Evolutionary conservation across 2,113 vertebrate genomes (phyloP), one percentile per base, ranked within the genome.

Genomic region (Perca flavescens): DNA sequence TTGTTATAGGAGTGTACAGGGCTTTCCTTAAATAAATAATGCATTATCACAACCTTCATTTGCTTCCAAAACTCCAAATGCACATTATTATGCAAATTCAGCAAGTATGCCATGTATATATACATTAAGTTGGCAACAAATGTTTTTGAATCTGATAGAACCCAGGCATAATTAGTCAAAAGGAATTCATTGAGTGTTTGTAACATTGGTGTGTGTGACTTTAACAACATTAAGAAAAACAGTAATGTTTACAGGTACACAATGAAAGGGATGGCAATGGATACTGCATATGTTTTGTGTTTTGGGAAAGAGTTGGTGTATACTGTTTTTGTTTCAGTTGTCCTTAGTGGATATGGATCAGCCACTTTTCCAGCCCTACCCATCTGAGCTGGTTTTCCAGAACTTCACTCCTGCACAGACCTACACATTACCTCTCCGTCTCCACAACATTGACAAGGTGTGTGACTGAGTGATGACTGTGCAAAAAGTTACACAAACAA

Each of bases 311-410:
- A 17, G 11, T 62, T 40, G 5, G 14, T 34, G 68, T 28, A 21
- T 10, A 19, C 0, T 63, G 64, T 71, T 19, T 17, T 9, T 47
- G 15, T 77, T 57, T 31, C 80, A 98, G 97, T 78, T 94, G 84
- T 96, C 94, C 0, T 67, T 81, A 13, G 84, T 92, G 70, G 92
- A 96, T 70, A 17, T 93, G 68, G 95, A 96, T 43, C 95, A 95
- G 83, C 74, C 94, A 7, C 83, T 96, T 69, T 96, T 98, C 83
- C 97, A 97, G 90, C 95, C 97, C 0, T 96, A 94, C 84, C 97
- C 97, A 0, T 95, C 96, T 10, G 95, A 98, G 92, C 90, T 97
- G 77, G 72, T 97, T 21, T 98, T 99, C 88, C 96, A 97, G 94
- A 97, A 94, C 88, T 97, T 95, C 1, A 36, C 58, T 67, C 94